A percentile compares a stretch with the other conserved stretches of the same genome.
phyloP scores from a whole-genome alignment of 2,113 vertebrate genomes.

The Myxocyprinus asiaticus region DNA sequence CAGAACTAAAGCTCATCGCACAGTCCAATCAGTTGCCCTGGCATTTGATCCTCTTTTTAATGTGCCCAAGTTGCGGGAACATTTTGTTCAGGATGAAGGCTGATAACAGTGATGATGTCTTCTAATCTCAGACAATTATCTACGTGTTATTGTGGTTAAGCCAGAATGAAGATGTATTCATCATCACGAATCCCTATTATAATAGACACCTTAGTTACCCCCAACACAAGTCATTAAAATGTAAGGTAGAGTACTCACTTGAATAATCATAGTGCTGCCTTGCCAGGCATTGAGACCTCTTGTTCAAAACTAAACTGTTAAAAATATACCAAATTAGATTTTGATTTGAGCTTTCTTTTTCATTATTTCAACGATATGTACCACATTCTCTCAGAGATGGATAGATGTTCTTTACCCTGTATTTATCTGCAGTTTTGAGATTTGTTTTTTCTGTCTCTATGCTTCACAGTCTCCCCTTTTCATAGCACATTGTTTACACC shows the following conservation, averaged over 20 bases:
- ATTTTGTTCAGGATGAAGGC: constrained; percentile 33
- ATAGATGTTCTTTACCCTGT: not conserved
- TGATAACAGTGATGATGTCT: constrained; percentile 39
- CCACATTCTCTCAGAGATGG: constrained; percentile 1
- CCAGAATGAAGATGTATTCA: constrained; percentile 33
- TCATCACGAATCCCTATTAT: constrained; percentile 36
- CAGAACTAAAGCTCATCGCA: not conserved
- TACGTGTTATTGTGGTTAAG: constrained; percentile 43
- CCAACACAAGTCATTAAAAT: constrained; percentile 41
- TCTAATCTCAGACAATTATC: constrained; percentile 47
- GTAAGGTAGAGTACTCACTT: constrained; percentile 38
- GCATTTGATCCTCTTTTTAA: constrained; percentile 45
- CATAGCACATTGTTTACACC: constrained; percentile 6
- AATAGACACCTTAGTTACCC: constrained; percentile 36
- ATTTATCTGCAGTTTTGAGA: not conserved
- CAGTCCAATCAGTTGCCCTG: constrained; percentile 1
- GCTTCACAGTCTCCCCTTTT: not conserved
- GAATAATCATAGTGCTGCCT: constrained; percentile 39
- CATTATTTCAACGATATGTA: not conserved
- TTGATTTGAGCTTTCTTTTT: constrained; percentile 5
- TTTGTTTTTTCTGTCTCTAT: no score
- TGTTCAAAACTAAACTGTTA: constrained; percentile 15
- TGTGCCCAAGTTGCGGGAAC: constrained; percentile 15
- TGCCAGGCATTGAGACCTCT: constrained; percentile 16
- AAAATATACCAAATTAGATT: constrained; percentile 16